Base-by-base conservation (phyloP, 2,113 vertebrate genomes). In the Xenotilapia longispinis region DNA sequence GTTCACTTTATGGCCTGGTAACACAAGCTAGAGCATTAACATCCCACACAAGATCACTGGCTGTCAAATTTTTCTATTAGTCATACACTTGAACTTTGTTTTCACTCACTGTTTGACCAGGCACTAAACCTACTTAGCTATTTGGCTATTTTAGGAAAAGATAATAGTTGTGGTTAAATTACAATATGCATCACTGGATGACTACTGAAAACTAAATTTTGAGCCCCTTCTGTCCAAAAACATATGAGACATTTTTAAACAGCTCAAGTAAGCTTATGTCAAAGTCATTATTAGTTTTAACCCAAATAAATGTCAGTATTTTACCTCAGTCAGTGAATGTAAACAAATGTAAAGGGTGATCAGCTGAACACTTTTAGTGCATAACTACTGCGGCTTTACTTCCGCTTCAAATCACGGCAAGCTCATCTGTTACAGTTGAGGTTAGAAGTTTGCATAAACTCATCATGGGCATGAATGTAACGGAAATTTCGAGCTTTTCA, bases 191-290 rank as follows among this genome's bases (percentile, higher is more conserved):
- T 49, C 42, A 78, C 26, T n/a, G 15, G 2, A 78, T 78, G 15
- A 12, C 15, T 5, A 31, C 42, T 1, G 0, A 28, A 19, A 26
- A 78, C 23, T 12, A 31, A 0, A 31, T 49, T 49, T 12, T 19
- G 45, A 78, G 15, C 42, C 26, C 0, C 70, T 28, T 47, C 23
- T 12, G 40, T 49, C 70, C 70, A 49, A 49, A 78, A 31, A 13
- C 4, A 5, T 17, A 11, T 3, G 9, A 47, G 1, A 31, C 15
- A 53, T 80, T 8, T 80, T 40, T 57, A 40, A 80, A 26, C 33
- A 17, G 51, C 7, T 54, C 33, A n/a, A 40, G 0, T 21, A 40
- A 55, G n/a, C 11, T 80, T 38, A 38, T 7, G 3, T 55, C 31
- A 15, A 23, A 26, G 13, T 26, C 13, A 40, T 17, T 40, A 26